These are phyloP conservation scores for Enteromius unitaeniatus DNA, from an alignment of 2,797 vertebrate species.

Conservation along the genomic window DNA sequence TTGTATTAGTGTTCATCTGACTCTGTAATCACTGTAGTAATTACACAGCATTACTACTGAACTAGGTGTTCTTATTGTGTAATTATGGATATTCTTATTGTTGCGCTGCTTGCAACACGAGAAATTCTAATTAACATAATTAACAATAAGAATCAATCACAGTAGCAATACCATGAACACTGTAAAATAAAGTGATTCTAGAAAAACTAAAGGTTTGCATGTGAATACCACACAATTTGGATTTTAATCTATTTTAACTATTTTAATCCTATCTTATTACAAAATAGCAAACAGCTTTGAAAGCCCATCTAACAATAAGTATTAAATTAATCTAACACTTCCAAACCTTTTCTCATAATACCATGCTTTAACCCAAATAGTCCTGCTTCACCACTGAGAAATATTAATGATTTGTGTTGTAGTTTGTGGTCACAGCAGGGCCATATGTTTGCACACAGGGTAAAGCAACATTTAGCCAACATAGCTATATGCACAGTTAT, in stretches of 20 bases:
- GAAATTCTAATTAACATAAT: neutral
- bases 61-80: neutral
- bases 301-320: neutral
- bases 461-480: neutral
- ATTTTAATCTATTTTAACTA: too few relatives aligned
- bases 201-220: neutral
- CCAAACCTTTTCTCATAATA: neutral
- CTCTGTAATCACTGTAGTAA: neutral
- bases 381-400: neutral
- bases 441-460: constrained; percentile 1
- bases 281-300: neutral
- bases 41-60: neutral
- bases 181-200: neutral
- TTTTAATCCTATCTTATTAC: neutral
- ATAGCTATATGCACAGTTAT: constrained; percentile 1
- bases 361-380: neutral
- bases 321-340: neutral
- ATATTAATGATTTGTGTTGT: constrained; percentile 19
- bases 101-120: neutral
- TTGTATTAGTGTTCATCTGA: neutral
- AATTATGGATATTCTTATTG: neutral
- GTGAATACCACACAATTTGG: neutral
- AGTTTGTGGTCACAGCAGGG: constrained; percentile 20
- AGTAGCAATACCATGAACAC: neutral
- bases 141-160: neutral